These are phyloP conservation scores for Mus spretus DNA, from an alignment of 2,797 vertebrate species.

Conservation along the genomic window DNA sequence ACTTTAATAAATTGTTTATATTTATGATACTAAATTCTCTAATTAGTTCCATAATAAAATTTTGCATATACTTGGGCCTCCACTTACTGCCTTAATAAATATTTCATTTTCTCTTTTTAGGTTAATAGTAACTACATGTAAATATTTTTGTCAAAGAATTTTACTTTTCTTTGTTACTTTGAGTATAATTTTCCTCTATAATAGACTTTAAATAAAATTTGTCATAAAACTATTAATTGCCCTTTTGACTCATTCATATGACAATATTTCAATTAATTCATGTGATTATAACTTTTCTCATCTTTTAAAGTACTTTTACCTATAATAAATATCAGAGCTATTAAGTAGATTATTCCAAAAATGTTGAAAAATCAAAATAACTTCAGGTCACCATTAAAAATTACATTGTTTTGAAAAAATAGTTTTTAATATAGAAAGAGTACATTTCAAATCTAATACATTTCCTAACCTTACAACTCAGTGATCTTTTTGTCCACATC, in stretches of 20 bases:
- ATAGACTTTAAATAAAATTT: background rate
- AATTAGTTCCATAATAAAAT: background rate
- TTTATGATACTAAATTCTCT: background rate
- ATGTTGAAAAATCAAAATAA: slow-evolving; percentile 28
- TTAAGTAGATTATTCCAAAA: background rate
- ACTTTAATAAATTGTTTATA: background rate
- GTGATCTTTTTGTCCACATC: background rate
- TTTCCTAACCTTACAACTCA: background rate
- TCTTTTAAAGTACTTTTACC: slow-evolving; percentile 14
- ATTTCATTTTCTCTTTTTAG: slow-evolving; percentile 43
- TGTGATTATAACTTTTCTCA: slow-evolving; percentile 3
- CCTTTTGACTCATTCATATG: slow-evolving; percentile 26
- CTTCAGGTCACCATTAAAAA: slow-evolving; percentile 11
- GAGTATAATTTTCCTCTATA: background rate
- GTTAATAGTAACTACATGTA: background rate
- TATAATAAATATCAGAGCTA: background rate
- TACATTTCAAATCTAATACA: background rate
- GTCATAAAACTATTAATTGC: background rate
- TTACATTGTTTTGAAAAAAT: background rate
- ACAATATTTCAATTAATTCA: slow-evolving; percentile 23
- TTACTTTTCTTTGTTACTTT: slow-evolving; percentile 38
- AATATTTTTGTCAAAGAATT: background rate
- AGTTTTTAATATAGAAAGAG: slow-evolving; percentile 2
- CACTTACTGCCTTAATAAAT: background rate
- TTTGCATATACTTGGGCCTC: background rate